Evolutionary conservation across 2,888 invertebrate genomes (phyloP), one percentile per base, ranked within the genome.

Genomic region (Incurvaria masculella): DNA sequence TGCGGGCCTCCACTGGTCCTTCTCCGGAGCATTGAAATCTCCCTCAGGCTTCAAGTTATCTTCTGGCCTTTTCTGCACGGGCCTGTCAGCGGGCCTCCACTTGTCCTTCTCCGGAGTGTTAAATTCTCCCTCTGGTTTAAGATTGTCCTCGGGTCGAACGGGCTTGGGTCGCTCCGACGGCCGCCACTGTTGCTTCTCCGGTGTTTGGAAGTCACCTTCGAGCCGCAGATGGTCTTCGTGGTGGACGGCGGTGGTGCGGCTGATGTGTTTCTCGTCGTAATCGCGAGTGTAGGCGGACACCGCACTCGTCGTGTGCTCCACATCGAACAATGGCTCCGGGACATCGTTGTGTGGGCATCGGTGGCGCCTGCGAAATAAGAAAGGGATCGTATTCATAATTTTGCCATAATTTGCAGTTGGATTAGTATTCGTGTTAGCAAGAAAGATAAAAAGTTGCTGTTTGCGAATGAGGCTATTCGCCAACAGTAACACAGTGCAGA

Each of bases 301-400:
- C 67, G 81, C 73, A 65, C 69, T 73, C 61, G 69, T 74, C 63
- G 72, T 76, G 65, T 75, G 76, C 69, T 69, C 75, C 72, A 78
- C 79, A 72, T 76, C 79, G 70, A 79, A 79, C 72, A 78, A 76
- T 72, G 79, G 79, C 73, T 79, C 78, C 66, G 75, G 79, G 72
- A 80, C 76, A 67, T 83, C 82, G 62, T 82, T 84, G 72, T 91
- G 91, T 57, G 89, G 84, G 72, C 93, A 93, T 61, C 88, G 86
- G 74, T 93, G 93, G 57, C 89, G 89, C 66, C 93, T 93, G 70
- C 1, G 80, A 81, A 51, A 17, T 45, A 55, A 57, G 56, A n/a
- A n/a, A n/a, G n/a, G n/a, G n/a, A n/a, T n/a, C n/a, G n/a, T n/a
- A n/a, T n/a, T n/a, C n/a, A n/a, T n/a, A n/a, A n/a, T n/a, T n/a